Percentiles rank a stretch among this genome's conserved stretches.
Conservation (phyloP, 2,888 invertebrate genomes). For the Labia minor region DNA sequence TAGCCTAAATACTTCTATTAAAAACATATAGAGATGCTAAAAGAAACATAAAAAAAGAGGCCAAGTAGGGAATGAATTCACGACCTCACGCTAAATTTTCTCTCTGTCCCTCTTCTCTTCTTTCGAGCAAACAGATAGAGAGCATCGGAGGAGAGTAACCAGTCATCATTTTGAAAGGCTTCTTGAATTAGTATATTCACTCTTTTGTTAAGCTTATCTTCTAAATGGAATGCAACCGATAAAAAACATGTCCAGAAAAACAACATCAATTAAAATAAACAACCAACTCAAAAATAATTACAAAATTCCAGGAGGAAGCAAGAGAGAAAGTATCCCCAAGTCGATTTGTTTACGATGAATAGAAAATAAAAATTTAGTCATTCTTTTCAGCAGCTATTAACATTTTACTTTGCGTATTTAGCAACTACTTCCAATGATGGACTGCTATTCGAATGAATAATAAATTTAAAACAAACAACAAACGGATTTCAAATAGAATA, state of each 20-base stretch:
- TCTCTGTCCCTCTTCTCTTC: background rate
- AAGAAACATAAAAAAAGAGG: background rate
- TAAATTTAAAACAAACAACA: too few species aligned
- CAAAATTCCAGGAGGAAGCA: too few species aligned
- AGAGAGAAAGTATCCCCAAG: too few species aligned
- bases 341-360: too few species aligned
- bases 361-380: too few species aligned
- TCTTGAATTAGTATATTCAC: background rate
- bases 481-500: too few species aligned
- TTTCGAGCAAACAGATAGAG: background rate
- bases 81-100: constrained; percentile 1
- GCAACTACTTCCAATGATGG: too few species aligned
- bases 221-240: background rate
- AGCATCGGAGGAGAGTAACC: background rate
- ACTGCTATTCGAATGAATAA: too few species aligned
- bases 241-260: background rate
- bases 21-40: background rate
- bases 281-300: background rate
- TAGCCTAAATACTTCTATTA: background rate
- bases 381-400: too few species aligned
- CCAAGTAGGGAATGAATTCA: background rate
- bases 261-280: constrained; percentile 5
- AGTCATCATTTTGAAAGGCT: background rate
- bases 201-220: constrained; percentile 1
- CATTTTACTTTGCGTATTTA: too few species aligned